Percentiles rank a stretch among this genome's conserved stretches.
These are phyloP conservation scores for Rousettus madagascariensis DNA, from an alignment of 2,797 vertebrate genomes.

Conservation along the genomic window DNA sequence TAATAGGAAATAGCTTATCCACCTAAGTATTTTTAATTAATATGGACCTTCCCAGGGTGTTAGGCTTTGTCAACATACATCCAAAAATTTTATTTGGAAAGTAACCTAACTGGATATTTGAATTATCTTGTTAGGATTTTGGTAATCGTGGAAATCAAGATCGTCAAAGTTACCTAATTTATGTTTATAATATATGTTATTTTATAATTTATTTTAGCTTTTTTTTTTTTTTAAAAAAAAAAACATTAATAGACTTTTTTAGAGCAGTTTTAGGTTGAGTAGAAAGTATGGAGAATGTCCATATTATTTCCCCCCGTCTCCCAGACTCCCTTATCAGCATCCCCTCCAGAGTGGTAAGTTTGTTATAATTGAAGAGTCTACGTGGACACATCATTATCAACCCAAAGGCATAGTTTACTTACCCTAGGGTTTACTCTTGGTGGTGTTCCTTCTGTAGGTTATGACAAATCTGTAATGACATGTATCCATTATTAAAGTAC, in stretches of 20 bases:
- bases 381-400: neutral
- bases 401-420: neutral
- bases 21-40: slow-evolving; percentile 34
- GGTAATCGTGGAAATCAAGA: neutral
- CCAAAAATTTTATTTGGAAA: slow-evolving; percentile 9
- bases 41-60: neutral
- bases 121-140: slow-evolving; percentile 38
- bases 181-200: neutral
- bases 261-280: neutral
- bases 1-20: neutral
- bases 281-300: neutral
- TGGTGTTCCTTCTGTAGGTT: neutral
- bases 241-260: neutral
- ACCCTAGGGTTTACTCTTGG: neutral
- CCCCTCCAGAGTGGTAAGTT: neutral
- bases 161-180: slow-evolving; percentile 19
- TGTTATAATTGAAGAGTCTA: neutral
- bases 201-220: neutral
- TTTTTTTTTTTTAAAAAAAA: neutral
- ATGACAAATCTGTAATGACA: neutral
- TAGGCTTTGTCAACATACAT: neutral
- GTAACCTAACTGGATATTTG: neutral
- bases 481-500: neutral
- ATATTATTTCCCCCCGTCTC: neutral
- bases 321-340: neutral